Percentiles rank a stretch among this genome's conserved stretches.
Conservation (phyloP, 2,888 invertebrate species). For the Calliphora vomitoria region DNA sequence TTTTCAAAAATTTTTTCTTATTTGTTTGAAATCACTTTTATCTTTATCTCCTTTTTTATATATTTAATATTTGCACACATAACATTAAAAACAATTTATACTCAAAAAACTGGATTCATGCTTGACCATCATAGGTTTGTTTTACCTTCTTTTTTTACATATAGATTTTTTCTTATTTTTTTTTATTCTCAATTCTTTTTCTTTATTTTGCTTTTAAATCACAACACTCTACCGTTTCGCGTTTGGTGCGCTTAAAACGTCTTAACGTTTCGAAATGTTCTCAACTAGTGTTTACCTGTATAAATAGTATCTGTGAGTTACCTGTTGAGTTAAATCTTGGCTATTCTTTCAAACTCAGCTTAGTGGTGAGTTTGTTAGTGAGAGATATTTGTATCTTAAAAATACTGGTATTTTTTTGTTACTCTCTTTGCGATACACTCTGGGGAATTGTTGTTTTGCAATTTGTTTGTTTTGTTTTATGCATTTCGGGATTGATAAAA, state of each 20-base stretch:
- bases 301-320: constrained; percentile 58
- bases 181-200: constrained; percentile 63
- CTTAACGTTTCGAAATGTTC: constrained; percentile 80
- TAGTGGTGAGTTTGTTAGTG: constrained; percentile 57
- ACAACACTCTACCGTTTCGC: constrained; percentile 33
- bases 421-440: not conserved
- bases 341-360: constrained; percentile 61
- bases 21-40: constrained; percentile 21
- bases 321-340: constrained; percentile 52
- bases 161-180: constrained; percentile 64
- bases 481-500: constrained; percentile 29
- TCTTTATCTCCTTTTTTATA: constrained; percentile 38
- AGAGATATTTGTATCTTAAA: constrained; percentile 4
- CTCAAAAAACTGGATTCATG: constrained; percentile 80
- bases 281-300: constrained; percentile 76
- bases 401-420: constrained; percentile 67
- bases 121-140: constrained; percentile 73
- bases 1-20: constrained; percentile 14
- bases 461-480: not conserved
- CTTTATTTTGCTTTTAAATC: constrained; percentile 51
- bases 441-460: constrained; percentile 19
- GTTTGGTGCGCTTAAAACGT: constrained; percentile 75
- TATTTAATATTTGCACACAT: constrained; percentile 70
- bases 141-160: constrained; percentile 67
- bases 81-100: constrained; percentile 43